Evolutionary conservation across 2,888 invertebrate genomes (phyloP), one percentile per base, ranked within the genome.

Genomic region (Drosophila helvetica): DNA sequence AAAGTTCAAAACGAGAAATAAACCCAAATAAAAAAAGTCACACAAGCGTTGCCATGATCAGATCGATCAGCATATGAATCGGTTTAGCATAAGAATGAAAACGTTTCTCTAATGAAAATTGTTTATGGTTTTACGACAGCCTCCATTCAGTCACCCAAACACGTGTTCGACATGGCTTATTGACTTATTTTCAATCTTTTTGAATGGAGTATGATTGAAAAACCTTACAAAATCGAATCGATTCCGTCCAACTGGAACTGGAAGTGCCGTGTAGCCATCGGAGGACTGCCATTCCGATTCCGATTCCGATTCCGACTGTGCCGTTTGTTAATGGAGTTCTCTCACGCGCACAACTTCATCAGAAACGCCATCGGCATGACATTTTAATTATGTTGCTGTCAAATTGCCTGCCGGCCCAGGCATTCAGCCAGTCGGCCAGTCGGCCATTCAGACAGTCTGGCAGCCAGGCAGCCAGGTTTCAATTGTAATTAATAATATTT

Each of bases 341-440:
- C 79, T 79, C 79, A 80, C 83, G 76, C 74, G 56, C 57, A 71
- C 70, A 79, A 51, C 68, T 74, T 69, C 56, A 74, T 74, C 69
- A 65, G 68, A 61, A 69, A 43, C 56, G 66, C 79, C 74, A 71
- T 46, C 72, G 48, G 76, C 74, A 81, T 86, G 86, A 86, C 86
- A 86, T 88, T 83, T 86, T 88, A 86, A 88, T 86, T 86, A 88
- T 87, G 88, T 77, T 84, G 65, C 86, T 86, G 86, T 86, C 88
- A 86, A 80, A 81, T 70, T 72, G 81, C 69, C 72, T 72, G 68
- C 52, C 46, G 64, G 18, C 63, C 48, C 27, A 12, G 68, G 42
- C 59, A 25, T 68, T 47, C 66, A 22, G 43, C 50, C 57, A 64
- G 57, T 47, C 69, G 66, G 71, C 43, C 38, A 46, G 43, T 27